phyloP scores from a whole-genome alignment of 2,888 invertebrate species.

The Papilio elwesi region DNA sequence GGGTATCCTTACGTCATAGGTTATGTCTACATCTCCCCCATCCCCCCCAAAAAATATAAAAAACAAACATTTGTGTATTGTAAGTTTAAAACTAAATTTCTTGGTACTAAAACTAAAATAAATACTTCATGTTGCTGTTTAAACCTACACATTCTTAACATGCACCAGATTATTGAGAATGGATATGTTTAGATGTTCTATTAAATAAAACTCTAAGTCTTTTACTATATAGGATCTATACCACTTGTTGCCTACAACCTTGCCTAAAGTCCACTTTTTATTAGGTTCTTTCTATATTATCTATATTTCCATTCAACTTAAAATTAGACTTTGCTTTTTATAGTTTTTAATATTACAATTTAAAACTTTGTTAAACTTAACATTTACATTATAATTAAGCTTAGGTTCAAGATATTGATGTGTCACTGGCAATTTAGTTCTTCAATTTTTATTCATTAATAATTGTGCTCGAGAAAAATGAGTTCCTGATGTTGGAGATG shows the following conservation, averaged over 20 bases:
- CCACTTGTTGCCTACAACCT: not conserved
- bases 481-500: slow-evolving; percentile 32
- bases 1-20: too few species aligned
- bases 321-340: too few species aligned
- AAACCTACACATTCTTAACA: slow-evolving; percentile 9
- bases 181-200: slow-evolving; percentile 34
- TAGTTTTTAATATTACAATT: too few species aligned
- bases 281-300: not conserved
- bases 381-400: not conserved
- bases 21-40: too few species aligned
- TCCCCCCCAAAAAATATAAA: too few species aligned
- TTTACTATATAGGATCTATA: slow-evolving; percentile 29
- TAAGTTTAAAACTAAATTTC: too few species aligned
- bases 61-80: too few species aligned
- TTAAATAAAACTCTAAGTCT: slow-evolving; percentile 11
- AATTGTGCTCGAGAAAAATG: slow-evolving; percentile 28
- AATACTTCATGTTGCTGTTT: not conserved
- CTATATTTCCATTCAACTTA: too few species aligned
- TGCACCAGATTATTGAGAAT: slow-evolving; percentile 17
- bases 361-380: not conserved
- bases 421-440: slow-evolving; percentile 30
- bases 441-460: slow-evolving; percentile 35
- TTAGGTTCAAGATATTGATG: slow-evolving; percentile 23
- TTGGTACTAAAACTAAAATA: too few species aligned
- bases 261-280: not conserved